phyloP scores from a whole-genome alignment of 2,888 invertebrate species.

The Lasioglossum lativentre region DNA sequence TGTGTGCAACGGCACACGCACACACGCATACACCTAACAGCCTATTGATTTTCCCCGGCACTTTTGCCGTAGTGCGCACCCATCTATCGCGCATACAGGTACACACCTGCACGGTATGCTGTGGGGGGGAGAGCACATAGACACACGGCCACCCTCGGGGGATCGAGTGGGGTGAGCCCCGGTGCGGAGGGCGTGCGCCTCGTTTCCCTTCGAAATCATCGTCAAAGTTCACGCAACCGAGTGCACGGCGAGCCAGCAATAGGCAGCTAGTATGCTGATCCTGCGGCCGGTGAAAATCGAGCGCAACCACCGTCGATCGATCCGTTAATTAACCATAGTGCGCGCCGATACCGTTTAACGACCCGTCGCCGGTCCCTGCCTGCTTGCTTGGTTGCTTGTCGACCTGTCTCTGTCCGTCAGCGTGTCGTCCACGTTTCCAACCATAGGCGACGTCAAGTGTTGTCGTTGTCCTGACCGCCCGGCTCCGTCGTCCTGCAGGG shows the following conservation, averaged over 20 bases:
- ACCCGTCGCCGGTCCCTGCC: background rate
- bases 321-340: slow-evolving; percentile 43
- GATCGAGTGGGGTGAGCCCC: slow-evolving; percentile 60
- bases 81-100: slow-evolving; percentile 71
- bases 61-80: slow-evolving; percentile 79
- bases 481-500: slow-evolving; percentile 1
- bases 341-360: slow-evolving; percentile 4
- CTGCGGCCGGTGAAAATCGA: slow-evolving; percentile 48
- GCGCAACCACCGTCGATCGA: slow-evolving; percentile 46
- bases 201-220: slow-evolving; percentile 74
- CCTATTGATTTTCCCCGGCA: slow-evolving; percentile 81
- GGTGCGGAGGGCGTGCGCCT: slow-evolving; percentile 76
- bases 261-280: slow-evolving; percentile 54
- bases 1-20: slow-evolving; percentile 55
- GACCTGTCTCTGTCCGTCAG: background rate
- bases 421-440: slow-evolving; percentile 16
- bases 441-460: slow-evolving; percentile 26
- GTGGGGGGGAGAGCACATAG: background rate
- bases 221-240: slow-evolving; percentile 72
- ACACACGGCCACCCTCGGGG: slow-evolving; percentile 36
- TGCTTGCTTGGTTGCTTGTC: background rate
- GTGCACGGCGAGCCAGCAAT: slow-evolving; percentile 25
- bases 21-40: slow-evolving; percentile 37
- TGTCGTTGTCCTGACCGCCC: slow-evolving; percentile 15
- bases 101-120: background rate